Evolutionary conservation across 1,140 invertebrate species (phyloP), one percentile per base, ranked within the genome.

Genomic region (Potamilus streckersoni): DNA sequence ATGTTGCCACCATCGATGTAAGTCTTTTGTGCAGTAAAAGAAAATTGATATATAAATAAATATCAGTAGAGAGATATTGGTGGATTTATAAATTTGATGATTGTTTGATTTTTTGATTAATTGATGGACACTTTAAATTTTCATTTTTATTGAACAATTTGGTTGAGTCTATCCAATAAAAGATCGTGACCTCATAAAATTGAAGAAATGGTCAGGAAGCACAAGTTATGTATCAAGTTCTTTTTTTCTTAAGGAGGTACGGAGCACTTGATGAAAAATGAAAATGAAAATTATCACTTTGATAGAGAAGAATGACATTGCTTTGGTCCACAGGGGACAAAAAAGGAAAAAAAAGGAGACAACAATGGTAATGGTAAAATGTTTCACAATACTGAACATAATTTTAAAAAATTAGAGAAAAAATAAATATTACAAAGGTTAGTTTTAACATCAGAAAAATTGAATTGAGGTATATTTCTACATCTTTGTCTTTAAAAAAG

Each of bases 1-100:
- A 84, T n/a, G 61, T 86, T 11, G 11, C 56, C 16, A 63, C 65
- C 66, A 38, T 77, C 11, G 58, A 69, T 69, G 80, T 55, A 69
- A 17, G 76, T 16, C 55, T 66, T 80, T 70, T n/a, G n/a, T 19
- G 17, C 23, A 70, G 20, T 58, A 20, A 69, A 17, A 12, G 14
- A 20, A 57, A 19, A 70, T 19, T 0, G 2, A 20, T 23, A 15
- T 11, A 57, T 16, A 11, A 23, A 27, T n/a, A 12, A 0, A 56
- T 57, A 27, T 16, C 31, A 15, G n/a, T 57, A 23, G n/a, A 59
- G 23, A 58, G 2, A 20, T 59, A 59, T 2, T 19, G 8, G 12
- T 59, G 17, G 12, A 56, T 19, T 19, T 0, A 17, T 31, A 19
- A 11, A 57, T 17, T 70, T 15, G 17, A n/a, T 20, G 55, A 5